phyloP scores from a whole-genome alignment of 2,113 vertebrate genomes.

The Saccopteryx bilineata region DNA sequence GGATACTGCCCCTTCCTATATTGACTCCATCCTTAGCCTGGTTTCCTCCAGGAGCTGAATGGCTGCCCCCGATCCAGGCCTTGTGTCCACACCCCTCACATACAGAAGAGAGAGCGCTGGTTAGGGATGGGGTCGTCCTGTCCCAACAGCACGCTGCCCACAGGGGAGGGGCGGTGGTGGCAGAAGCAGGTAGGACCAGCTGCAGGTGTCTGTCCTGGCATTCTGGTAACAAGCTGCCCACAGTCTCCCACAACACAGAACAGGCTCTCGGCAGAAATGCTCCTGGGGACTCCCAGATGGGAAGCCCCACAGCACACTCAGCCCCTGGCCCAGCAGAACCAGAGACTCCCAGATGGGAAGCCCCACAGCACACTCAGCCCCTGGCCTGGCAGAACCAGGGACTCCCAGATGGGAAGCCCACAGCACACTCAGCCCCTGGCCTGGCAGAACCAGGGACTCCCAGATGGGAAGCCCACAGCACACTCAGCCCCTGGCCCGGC shows the following conservation, averaged over 20 bases:
- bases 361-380: rapidly evolving
- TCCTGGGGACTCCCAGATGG: neutral
- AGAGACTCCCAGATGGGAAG: too few species aligned
- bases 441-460: too few species aligned
- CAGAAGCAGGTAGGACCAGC: neutral
- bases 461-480: too few species aligned
- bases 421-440: too few species aligned
- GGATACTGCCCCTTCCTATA: rapidly evolving
- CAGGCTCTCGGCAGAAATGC: neutral
- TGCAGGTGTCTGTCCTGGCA: too few species aligned
- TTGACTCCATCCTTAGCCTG: neutral
- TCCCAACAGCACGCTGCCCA: neutral
- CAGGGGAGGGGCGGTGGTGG: neutral
- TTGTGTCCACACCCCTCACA: too few species aligned
- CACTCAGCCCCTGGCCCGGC: neutral
- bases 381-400: rapidly evolving
- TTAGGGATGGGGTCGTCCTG: neutral
- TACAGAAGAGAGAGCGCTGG: neutral
- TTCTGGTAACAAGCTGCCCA: neutral
- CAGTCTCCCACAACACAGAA: neutral
- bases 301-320: neutral
- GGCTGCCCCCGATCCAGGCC: neutral
- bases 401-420: too few species aligned
- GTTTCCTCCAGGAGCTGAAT: neutral
- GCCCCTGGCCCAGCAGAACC: rapidly evolving